Evolutionary conservation across 2,888 invertebrate species (phyloP).

Genomic region (Macaria notata): DNA sequence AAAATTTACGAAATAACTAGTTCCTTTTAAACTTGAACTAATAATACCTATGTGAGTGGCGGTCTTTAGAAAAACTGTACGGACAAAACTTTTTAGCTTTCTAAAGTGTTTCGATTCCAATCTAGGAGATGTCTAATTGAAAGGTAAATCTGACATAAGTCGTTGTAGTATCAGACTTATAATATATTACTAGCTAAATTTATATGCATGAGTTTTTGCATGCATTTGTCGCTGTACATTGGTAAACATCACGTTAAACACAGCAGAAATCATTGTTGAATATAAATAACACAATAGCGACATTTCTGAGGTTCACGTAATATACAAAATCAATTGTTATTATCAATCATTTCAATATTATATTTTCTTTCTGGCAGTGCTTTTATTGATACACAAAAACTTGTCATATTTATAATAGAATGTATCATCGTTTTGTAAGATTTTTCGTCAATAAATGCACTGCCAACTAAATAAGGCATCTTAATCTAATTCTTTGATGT

Average conservation of each 20-base stretch:
- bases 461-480: too few relatives aligned
- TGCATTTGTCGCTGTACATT: constrained; percentile 47
- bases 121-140: constrained; percentile 52
- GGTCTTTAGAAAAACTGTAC: constrained; percentile 35
- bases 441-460: too few relatives aligned
- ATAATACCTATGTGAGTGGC: constrained; percentile 28
- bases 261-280: constrained; percentile 43
- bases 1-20: too few relatives aligned
- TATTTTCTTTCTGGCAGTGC: too few relatives aligned
- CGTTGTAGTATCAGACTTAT: constrained; percentile 45
- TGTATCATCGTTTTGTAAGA: too few relatives aligned
- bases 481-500: constrained; percentile 44
- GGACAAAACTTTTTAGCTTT: constrained; percentile 33
- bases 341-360: constrained; percentile 32
- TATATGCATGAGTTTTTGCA: constrained; percentile 63
- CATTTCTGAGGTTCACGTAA: constrained; percentile 46
- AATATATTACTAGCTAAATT: constrained; percentile 39
- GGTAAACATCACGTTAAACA: constrained; percentile 46
- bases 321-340: constrained; percentile 28
- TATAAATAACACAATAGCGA: constrained; percentile 44
- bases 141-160: constrained; percentile 55
- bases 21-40: too few relatives aligned
- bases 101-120: constrained; percentile 46
- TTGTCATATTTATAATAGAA: too few relatives aligned
- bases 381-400: too few relatives aligned